Evolutionary conservation across 1,140 invertebrate genomes (phyloP).

Genomic region (Drosophila elegans): DNA sequence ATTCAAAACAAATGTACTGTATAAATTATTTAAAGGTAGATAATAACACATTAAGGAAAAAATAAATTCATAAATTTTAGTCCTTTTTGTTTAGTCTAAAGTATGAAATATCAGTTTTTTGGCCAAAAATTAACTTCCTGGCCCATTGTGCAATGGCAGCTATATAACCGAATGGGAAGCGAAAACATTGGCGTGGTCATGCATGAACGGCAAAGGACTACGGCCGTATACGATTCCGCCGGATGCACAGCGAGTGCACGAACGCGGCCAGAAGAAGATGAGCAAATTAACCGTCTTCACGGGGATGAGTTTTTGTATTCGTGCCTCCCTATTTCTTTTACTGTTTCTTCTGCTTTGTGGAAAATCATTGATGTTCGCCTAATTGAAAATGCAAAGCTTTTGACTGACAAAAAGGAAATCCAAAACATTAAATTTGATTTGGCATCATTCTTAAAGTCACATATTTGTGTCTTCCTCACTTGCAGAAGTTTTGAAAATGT

Average conservation of each 20-base stretch:
- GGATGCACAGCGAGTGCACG: constrained; percentile 67
- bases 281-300: constrained; percentile 69
- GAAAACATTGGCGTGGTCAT: constrained; percentile 69
- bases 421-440: not conserved
- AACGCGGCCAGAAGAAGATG: constrained; percentile 56
- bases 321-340: constrained; percentile 4
- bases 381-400: constrained; percentile 51
- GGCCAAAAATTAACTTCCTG: too few species aligned
- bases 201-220: constrained; percentile 63
- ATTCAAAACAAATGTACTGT: too few species aligned
- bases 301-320: constrained; percentile 63
- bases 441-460: too few species aligned
- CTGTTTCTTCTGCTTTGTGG: constrained; percentile 1
- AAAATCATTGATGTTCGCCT: constrained; percentile 29
- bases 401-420: constrained; percentile 4
- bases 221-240: constrained; percentile 46
- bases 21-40: too few species aligned
- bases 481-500: too few species aligned
- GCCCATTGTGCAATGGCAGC: constrained; percentile 26
- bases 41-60: too few species aligned
- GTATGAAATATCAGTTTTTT: too few species aligned
- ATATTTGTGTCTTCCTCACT: too few species aligned
- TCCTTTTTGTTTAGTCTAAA: too few species aligned
- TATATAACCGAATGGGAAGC: constrained; percentile 45
- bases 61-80: too few species aligned